Evolutionary conservation across 2,888 invertebrate genomes (phyloP), one percentile per base, ranked within the genome.

Genomic region (Agrenia bidenticulata): DNA sequence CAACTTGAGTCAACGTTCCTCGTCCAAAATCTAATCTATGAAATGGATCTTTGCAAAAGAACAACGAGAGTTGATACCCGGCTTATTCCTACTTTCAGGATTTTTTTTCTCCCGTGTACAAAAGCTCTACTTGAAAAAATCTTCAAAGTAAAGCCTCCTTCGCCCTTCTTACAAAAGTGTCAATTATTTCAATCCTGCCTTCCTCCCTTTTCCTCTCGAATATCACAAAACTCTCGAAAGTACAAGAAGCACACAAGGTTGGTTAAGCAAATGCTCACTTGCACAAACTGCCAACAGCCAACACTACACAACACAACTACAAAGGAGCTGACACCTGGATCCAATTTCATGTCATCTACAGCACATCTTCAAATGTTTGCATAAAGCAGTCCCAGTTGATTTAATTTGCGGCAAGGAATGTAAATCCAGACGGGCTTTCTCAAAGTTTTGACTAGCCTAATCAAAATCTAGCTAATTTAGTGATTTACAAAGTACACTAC

Each of bases 1-100:
- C 56, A 57, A 57, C 17, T 37, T 13, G 56, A 57, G 56, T 57
- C 56, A 57, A 45, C 45, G 45, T 45, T 15, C 45, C n/a, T 45
- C 19, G 15, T 45, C 45, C n/a, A 45, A 45, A 57, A 41, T 37
- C 56, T 57, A 32, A 57, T 57, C 56, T 32, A 41, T 57, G 56
- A 57, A 57, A 57, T 19, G 27, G 19, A 57, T 57, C 56, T 57
- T 37, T 45, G 45, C n/a, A 45, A 45, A 45, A 45, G n/a, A 45
- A 45, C 45, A 45, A 45, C 45, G 19, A n/a, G 19, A 45, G 19
- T n/a, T 15, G 45, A 45, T 32, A 32, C 32, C 32, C 32, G 32
- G 32, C 11, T 32, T 32, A 4, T 32, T 32, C 32, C 32, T 7
- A 4, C 11, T 32, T 32, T 32, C 32, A 32, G 11, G 32, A 4